Base-by-base conservation (phyloP, 2,797 vertebrate species). In the Smutsia gigantea region DNA sequence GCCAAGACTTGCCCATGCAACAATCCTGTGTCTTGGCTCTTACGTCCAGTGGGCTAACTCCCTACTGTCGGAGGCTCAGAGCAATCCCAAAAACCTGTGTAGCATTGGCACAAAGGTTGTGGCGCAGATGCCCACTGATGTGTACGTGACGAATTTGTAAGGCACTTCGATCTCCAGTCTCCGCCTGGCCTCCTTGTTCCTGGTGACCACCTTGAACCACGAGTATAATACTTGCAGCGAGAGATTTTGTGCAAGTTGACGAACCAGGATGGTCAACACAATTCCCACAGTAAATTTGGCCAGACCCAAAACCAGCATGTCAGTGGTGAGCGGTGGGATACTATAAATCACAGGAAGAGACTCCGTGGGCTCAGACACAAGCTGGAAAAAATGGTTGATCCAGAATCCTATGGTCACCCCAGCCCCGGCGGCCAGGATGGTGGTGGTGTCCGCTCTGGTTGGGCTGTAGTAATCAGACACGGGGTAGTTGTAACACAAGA, bases 81-180 rank as follows among this genome's bases (percentile, higher is more conserved):
- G 94, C 74, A 99, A 82, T 2, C 99, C 99, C 82, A 99, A 49
- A 21, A 99, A 78, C 61, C 97, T 7, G 34, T 99, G 99, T 13
- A 99, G 68, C 97, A 98, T 98, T 0, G 99, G 99, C 93, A 99
- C 99, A 0, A 99, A 1, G 27, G 99, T 98, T 0, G 99, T 99
- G 29, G 99, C 99, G 4, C 98, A 98, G 86, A 99, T 95, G 97
- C 99, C 99, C 0, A 99, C 98, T 0, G 98, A 97, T 2, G 98
- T 98, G 83, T 99, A 99, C 0, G 99, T 99, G 85, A 98, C 96
- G 79, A 99, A 99, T 97, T 99, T 99, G 19, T 99, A 99, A 0
- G 99, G 99, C 92, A 99, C 99, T 97, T 99, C 99, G 0, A 99
- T 99, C 96, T 99, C 99, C 93, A 98, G 99, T 78, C 99, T 98